These are phyloP conservation scores for Geodia barretti DNA, from an alignment of 37 sponge, comb jelly and placozoan species.

Conservation along the genomic window DNA sequence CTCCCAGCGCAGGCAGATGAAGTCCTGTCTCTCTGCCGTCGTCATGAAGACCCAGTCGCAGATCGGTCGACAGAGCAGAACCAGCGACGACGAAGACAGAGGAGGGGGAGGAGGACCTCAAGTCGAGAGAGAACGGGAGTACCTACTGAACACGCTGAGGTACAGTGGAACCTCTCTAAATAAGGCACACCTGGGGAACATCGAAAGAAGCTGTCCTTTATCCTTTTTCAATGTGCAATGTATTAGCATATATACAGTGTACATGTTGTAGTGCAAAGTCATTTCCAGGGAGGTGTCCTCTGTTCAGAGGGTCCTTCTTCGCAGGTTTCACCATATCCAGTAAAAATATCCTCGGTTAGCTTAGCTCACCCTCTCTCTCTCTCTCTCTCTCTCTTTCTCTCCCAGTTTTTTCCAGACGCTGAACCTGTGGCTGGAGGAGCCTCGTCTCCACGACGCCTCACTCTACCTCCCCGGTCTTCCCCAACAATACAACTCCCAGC, in stretches of 20 bases:
- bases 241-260: too few species aligned
- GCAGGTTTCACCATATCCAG: too few species aligned
- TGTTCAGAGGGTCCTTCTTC: too few species aligned
- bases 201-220: too few species aligned
- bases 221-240: too few species aligned
- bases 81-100: neutral
- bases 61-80: neutral
- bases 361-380: neutral
- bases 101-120: too few species aligned
- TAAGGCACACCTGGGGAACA: too few species aligned
- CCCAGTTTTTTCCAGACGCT: constrained; percentile 68
- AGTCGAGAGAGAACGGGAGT: neutral
- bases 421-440: constrained; percentile 91
- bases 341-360: too few species aligned
- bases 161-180: neutral
- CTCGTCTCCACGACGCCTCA: constrained; percentile 82
- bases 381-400: constrained; percentile 11
- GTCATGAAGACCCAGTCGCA: constrained; percentile 14
- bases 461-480: constrained; percentile 88
- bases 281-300: too few species aligned
- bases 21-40: constrained; percentile 20
- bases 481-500: constrained; percentile 66
- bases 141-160: constrained; percentile 17
- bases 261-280: too few species aligned
- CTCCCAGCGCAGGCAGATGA: constrained; percentile 34